A percentile compares a stretch with the other conserved stretches of the same genome.
phyloP scores from a whole-genome alignment of 2,888 invertebrate species.

The Axea sp. region DNA sequence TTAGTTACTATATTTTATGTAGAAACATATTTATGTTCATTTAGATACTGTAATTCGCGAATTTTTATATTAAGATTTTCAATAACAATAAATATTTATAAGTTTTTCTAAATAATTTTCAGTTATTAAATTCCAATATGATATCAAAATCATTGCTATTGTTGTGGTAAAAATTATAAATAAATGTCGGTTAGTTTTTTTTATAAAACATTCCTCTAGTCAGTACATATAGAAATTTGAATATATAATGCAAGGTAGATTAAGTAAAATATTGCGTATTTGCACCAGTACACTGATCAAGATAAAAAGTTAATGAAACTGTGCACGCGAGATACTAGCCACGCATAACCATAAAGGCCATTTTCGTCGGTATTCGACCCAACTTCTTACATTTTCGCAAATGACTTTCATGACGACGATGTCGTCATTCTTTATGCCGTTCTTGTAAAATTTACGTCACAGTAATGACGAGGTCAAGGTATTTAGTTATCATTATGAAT shows the following conservation, averaged over 20 bases:
- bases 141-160: too few relatives aligned
- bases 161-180: too few relatives aligned
- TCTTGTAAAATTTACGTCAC: conserved; percentile 43
- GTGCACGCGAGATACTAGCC: conserved; percentile 37
- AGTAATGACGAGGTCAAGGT: conserved; percentile 44
- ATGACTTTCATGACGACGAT: conserved; percentile 43
- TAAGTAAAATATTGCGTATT: conserved; percentile 54
- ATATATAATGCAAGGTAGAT: conserved; percentile 39
- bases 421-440: conserved; percentile 26
- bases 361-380: conserved; percentile 33
- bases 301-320: conserved; percentile 28
- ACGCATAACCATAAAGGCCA: conserved; percentile 24
- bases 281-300: conserved; percentile 17
- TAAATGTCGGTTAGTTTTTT: too few relatives aligned
- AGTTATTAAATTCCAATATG: too few relatives aligned
- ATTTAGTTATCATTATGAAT: conserved; percentile 21
- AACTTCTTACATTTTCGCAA: conserved; percentile 33
- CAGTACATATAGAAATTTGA: conserved; percentile 30
- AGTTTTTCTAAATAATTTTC: too few relatives aligned
- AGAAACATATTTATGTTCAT: too few relatives aligned
- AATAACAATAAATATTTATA: too few relatives aligned
- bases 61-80: too few relatives aligned
- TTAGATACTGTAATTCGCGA: too few relatives aligned
- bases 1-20: too few relatives aligned
- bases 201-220: conserved; percentile 34